phyloP scores from a whole-genome alignment of 1,140 invertebrate genomes.

The Gerris buenoi region DNA sequence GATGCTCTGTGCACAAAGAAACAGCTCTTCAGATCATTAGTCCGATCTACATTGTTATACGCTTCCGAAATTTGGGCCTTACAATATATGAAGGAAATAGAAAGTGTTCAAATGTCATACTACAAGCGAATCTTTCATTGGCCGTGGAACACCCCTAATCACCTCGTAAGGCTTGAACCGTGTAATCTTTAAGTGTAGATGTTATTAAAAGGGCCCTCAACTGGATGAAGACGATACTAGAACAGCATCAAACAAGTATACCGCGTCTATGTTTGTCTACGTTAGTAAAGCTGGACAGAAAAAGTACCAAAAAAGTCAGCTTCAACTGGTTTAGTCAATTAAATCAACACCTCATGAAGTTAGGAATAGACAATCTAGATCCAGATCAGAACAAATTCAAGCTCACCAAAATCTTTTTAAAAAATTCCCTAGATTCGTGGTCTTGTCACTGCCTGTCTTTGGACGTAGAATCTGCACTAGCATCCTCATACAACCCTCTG shows the following conservation, averaged over 20 bases:
- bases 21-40: too few relatives aligned
- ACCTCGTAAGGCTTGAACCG: neutral
- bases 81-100: neutral
- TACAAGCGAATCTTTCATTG: neutral
- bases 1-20: neutral
- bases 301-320: neutral
- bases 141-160: neutral
- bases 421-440: too few relatives aligned
- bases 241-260: neutral
- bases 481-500: too few relatives aligned
- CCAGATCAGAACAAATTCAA: too few relatives aligned
- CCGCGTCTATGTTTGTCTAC: neutral
- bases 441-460: too few relatives aligned
- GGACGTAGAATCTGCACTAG: too few relatives aligned
- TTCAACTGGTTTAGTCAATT: neutral
- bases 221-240: neutral
- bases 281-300: neutral
- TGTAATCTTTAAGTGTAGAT: neutral
- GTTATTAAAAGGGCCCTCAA: neutral
- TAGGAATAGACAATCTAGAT: too few relatives aligned
- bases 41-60: neutral
- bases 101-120: neutral
- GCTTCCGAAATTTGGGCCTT: neutral
- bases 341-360: too few relatives aligned
- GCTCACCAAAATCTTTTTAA: too few relatives aligned